These are phyloP conservation scores for Phycodurus eques DNA, from an alignment of 2,113 vertebrate species.

Conservation along the genomic window DNA sequence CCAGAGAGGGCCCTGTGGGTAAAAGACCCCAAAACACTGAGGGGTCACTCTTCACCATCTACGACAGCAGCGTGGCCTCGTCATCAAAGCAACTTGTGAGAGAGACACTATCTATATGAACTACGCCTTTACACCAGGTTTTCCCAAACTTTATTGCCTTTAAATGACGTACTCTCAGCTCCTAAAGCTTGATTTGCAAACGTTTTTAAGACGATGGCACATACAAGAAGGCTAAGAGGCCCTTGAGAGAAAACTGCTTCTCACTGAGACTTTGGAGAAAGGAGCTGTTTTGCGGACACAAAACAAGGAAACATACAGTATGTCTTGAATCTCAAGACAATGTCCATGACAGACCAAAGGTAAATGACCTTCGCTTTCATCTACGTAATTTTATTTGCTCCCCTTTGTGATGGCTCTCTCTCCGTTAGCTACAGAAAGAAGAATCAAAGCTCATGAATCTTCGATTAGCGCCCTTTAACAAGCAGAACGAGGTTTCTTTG, in stretches of 20 bases:
- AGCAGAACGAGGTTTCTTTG: too few species aligned
- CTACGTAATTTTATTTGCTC: too few species aligned
- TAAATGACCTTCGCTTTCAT: neutral
- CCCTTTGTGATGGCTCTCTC: neutral
- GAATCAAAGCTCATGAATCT: neutral
- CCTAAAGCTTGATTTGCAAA: too few species aligned
- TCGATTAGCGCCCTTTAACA: too few species aligned
- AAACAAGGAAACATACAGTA: neutral
- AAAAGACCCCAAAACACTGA: neutral
- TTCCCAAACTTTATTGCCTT: neutral
- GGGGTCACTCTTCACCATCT: constrained; percentile 46
- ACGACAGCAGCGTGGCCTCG: constrained; percentile 7
- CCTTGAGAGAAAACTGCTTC: too few species aligned
- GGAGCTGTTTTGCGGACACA: neutral
- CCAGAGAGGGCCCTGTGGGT: neutral
- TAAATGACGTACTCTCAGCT: too few species aligned
- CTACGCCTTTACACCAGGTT: neutral
- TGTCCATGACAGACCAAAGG: neutral
- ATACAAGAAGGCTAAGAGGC: too few species aligned
- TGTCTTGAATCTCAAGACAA: neutral
- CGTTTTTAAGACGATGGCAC: too few species aligned
- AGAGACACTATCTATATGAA: constrained; percentile 63
- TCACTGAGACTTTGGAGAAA: too few species aligned
- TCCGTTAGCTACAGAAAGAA: neutral
- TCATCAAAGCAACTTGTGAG: constrained; percentile 31